phyloP scores from a whole-genome alignment of 2,113 vertebrate species.

The Mormyrus lacerda region DNA sequence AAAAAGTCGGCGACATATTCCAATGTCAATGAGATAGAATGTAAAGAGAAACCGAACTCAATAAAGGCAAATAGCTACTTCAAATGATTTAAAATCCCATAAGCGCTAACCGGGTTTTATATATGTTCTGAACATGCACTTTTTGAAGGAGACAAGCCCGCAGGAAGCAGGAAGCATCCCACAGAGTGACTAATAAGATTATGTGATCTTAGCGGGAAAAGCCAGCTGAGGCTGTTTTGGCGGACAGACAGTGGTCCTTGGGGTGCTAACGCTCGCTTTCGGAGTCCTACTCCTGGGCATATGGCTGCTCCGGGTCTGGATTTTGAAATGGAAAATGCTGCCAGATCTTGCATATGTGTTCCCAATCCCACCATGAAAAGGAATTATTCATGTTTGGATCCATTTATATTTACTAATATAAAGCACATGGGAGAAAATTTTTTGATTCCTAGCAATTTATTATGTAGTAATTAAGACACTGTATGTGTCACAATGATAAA shows the following conservation, averaged over 20 bases:
- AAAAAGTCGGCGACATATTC: neutral
- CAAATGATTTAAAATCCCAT: neutral
- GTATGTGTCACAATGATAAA: neutral
- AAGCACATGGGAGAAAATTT: neutral
- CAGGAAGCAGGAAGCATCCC: neutral
- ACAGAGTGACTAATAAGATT: slow-evolving; percentile 2
- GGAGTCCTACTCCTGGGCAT: neutral
- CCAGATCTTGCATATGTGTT: neutral
- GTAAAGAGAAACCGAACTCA: neutral
- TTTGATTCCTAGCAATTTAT: neutral
- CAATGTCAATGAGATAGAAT: neutral
- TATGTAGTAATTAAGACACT: neutral
- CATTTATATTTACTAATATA: neutral
- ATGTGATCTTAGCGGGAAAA: slow-evolving; percentile 9
- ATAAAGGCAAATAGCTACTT: neutral
- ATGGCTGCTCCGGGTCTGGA: neutral
- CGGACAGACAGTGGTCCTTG: neutral
- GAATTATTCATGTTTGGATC: neutral
- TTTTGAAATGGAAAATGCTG: neutral
- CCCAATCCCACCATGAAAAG: neutral
- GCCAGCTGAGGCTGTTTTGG: neutral
- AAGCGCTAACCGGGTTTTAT: neutral
- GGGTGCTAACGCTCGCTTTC: neutral
- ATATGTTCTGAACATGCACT: neutral
- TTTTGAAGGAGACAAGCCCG: neutral